Conservation (phyloP, 1,140 invertebrate species). For the Ylistrum balloti region DNA sequence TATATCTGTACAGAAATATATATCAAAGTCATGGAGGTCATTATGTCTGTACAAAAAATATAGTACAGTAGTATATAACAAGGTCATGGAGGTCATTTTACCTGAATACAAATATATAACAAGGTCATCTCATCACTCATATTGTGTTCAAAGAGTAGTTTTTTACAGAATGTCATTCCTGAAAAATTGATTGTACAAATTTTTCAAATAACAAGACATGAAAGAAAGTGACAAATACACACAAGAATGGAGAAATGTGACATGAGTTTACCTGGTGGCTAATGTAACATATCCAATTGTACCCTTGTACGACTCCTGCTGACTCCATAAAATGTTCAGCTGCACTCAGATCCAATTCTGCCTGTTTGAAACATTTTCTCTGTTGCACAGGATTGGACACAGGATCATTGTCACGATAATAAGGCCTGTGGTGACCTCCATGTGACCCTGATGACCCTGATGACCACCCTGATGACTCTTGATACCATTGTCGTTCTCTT, state of each 20-base stretch:
- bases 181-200: too few species aligned
- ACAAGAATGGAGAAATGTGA: not conserved
- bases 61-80: too few species aligned
- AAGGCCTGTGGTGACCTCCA: not conserved
- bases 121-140: too few species aligned
- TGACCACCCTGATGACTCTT: not conserved
- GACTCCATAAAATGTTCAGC: conserved; percentile 48
- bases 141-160: too few species aligned
- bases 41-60: too few species aligned
- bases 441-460: not conserved
- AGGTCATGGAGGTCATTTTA: too few species aligned
- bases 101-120: too few species aligned
- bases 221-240: too few species aligned
- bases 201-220: too few species aligned
- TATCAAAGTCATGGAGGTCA: too few species aligned
- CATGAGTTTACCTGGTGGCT: conserved; percentile 73
- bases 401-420: conserved; percentile 26
- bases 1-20: too few species aligned
- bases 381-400: conserved; percentile 60
- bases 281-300: conserved; percentile 72
- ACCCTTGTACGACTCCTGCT: conserved; percentile 48
- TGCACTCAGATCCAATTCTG: conserved; percentile 64
- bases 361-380: conserved; percentile 68
- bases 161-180: too few species aligned
- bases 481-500: not conserved